Conservation (phyloP, 2,888 invertebrate species). For the Gymnocheta viridis region DNA sequence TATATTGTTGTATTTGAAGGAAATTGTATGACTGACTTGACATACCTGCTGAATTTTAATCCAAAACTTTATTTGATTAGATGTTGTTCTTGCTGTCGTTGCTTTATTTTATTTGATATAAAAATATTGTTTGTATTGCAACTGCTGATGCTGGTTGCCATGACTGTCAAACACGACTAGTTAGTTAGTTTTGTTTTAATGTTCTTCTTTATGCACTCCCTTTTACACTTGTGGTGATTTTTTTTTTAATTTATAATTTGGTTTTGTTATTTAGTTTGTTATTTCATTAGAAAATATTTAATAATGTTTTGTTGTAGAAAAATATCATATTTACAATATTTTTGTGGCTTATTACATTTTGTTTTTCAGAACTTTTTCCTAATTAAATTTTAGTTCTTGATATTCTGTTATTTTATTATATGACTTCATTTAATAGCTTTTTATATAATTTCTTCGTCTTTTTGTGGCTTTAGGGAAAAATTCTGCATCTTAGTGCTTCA, state of each 20-base stretch:
- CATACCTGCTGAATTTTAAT: slow-evolving; percentile 63
- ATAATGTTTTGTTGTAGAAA: background rate
- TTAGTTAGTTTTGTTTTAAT: background rate
- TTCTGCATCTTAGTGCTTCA: background rate
- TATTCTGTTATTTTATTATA: background rate
- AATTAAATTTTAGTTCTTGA: background rate
- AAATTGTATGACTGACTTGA: slow-evolving; percentile 21
- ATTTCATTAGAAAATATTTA: background rate
- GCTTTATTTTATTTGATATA: background rate
- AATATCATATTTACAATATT: background rate
- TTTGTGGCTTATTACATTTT: background rate
- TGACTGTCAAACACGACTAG: background rate
- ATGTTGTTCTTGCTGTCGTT: background rate
- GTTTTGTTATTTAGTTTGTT: slow-evolving; percentile 2
- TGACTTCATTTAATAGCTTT: background rate
- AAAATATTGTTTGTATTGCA: background rate
- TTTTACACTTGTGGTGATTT: background rate
- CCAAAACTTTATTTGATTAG: slow-evolving; percentile 45
- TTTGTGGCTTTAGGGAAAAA: background rate
- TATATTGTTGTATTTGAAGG: background rate
- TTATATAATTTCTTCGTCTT: background rate
- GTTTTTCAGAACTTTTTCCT: background rate
- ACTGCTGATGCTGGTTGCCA: background rate
- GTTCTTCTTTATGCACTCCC: background rate
- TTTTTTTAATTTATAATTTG: background rate